Evolutionary conservation across 2,888 invertebrate species (phyloP).

Genomic region (Nemurella pictetii): DNA sequence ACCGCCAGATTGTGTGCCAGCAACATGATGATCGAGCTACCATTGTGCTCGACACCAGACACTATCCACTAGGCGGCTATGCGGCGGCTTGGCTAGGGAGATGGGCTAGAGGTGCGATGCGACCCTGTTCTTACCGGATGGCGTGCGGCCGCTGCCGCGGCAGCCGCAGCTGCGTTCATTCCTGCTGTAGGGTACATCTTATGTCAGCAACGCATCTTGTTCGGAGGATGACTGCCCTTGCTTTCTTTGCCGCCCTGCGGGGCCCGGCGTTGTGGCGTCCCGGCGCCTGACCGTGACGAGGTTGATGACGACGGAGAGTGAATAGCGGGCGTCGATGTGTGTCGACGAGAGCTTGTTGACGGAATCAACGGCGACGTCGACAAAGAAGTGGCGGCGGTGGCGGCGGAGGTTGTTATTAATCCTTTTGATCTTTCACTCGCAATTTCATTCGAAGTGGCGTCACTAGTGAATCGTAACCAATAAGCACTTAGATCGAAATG

Average conservation of each 20-base stretch:
- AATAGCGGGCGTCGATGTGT: conserved; percentile 52
- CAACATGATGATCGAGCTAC: too few relatives aligned
- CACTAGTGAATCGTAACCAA: conserved; percentile 24
- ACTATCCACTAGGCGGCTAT: neutral
- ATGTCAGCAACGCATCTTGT: conserved; percentile 51
- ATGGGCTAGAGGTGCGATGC: neutral
- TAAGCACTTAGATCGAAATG: conserved; percentile 14
- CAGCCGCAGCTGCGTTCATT: conserved; percentile 85
- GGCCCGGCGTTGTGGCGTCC: conserved; percentile 22
- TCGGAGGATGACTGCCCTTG: conserved; percentile 26
- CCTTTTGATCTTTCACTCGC: conserved; percentile 19
- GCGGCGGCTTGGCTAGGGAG: neutral
- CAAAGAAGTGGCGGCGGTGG: conserved; percentile 47
- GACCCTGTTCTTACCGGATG: conserved; percentile 72
- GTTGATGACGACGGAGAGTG: conserved; percentile 56
- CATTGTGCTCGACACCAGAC: neutral
- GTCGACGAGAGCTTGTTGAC: conserved; percentile 16
- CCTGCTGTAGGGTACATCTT: conserved; percentile 85
- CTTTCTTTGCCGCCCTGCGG: conserved; percentile 17
- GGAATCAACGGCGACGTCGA: conserved; percentile 23
- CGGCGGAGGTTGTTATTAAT: conserved; percentile 44
- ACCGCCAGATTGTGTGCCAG: too few relatives aligned
- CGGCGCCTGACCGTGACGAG: conserved; percentile 54
- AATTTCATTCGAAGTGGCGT: conserved; percentile 14
- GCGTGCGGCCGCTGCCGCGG: conserved; percentile 80